A percentile compares a stretch with the other conserved stretches of the same genome.
Conservation (phyloP, 2,888 invertebrate genomes). For the Netelia inedita region DNA sequence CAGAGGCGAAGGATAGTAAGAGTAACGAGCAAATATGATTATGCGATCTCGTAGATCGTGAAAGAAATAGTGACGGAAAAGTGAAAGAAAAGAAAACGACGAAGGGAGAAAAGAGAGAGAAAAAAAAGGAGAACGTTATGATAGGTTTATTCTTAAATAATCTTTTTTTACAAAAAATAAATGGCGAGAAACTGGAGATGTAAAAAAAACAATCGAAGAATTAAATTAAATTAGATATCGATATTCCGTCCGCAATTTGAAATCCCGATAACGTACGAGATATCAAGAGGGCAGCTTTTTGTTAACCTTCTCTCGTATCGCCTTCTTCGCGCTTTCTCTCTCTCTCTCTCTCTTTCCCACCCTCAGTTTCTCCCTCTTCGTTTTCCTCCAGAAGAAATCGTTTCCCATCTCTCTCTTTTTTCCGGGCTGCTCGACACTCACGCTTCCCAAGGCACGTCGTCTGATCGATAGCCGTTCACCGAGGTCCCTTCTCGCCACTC, state of each 20-base stretch:
- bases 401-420: slow-evolving; percentile 44
- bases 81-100: background rate
- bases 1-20: slow-evolving; percentile 42
- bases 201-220: background rate
- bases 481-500: slow-evolving; percentile 13
- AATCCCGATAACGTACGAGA: slow-evolving; percentile 44
- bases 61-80: slow-evolving; percentile 5
- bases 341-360: background rate
- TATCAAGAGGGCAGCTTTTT: slow-evolving; percentile 21
- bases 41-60: slow-evolving; percentile 23
- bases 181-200: background rate
- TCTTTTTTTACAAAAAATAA: background rate
- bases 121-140: background rate
- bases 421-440: slow-evolving; percentile 47
- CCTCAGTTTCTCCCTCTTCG: slow-evolving; percentile 17
- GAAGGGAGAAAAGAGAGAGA: background rate
- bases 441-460: slow-evolving; percentile 58
- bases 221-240: slow-evolving; percentile 58
- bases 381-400: slow-evolving; percentile 35
- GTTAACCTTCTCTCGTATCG: slow-evolving; percentile 9
- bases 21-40: slow-evolving; percentile 60
- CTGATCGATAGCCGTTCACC: slow-evolving; percentile 68
- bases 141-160: background rate
- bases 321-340: slow-evolving; percentile 2
- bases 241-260: slow-evolving; percentile 53